Evolutionary conservation across 2,888 invertebrate species (phyloP), one percentile per base, ranked within the genome.

Genomic region (Noctua fimbriata): DNA sequence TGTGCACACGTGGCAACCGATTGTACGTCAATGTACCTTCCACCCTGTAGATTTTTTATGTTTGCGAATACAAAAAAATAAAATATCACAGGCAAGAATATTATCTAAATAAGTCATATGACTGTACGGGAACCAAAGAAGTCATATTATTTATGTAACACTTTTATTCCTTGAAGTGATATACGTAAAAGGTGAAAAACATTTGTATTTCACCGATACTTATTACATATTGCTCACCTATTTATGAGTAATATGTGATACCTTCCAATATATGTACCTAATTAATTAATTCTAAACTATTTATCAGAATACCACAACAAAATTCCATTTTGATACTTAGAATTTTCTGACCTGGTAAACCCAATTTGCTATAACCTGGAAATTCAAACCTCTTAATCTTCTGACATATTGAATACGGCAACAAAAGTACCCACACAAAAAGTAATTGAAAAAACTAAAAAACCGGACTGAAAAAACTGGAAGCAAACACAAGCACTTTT

Each of bases 121-220:
- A 66, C 24, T 66, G 24, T 63, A 2, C 5, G 12, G 4, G 24
- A 6, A 65, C 12, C 36, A 24, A 32, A 41, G 14, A 12, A 67
- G 18, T 32, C 44, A 65, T 32, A 2, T n/a, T 76, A 28, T n/a
- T 65, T 76, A 65, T 16, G 28, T 65, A 66, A 76, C 18, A 32
- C 3, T 3, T 32, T 1, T 21, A 76, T 77, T 76, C 77, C 44
- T 44, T 16, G 32, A 76, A 76, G 16, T 4, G 32, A 66, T 49
- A 44, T 4, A 76, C 32, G 6, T 28, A 47, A 10, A 44, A 2
- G 18, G 49, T 36, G 21, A 55, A n/a, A 55, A 55, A 32, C 44
- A 52, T 76, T 18, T 9, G 12, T 77, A 32, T n/a, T 65, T 44
- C 4, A n/a, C 49, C 24, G 36, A 63, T n/a, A n/a, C n/a, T n/a